Conservation (phyloP, 1,140 invertebrate genomes). For the Drosophila azteca region DNA sequence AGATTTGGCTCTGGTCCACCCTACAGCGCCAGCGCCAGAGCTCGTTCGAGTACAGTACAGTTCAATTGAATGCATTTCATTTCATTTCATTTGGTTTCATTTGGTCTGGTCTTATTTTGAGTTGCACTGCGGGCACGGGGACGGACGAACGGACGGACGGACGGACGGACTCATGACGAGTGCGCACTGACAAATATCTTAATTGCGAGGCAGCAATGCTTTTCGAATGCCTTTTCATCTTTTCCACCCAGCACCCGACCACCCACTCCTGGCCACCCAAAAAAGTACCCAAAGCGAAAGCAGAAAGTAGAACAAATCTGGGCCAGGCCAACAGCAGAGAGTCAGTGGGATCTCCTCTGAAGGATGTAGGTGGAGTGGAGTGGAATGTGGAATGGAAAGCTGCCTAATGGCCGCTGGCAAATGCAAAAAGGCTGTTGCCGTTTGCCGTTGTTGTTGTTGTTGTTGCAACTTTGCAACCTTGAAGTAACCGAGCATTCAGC, state of each 20-base stretch:
- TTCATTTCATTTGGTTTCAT: conserved; percentile 50
- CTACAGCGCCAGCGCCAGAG: neutral
- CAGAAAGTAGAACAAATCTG: too few species aligned
- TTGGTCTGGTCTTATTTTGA: conserved; percentile 19
- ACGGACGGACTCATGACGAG: conserved; percentile 44
- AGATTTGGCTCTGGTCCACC: conserved; percentile 1
- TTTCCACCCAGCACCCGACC: too few species aligned
- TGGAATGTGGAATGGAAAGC: conserved; percentile 30
- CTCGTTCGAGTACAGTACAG: conserved; percentile 4
- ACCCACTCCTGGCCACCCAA: too few species aligned
- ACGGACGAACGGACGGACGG: too few species aligned
- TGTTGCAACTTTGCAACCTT: conserved; percentile 62
- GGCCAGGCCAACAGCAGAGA: conserved; percentile 11
- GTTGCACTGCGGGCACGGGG: conserved; percentile 9
- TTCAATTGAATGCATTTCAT: conserved; percentile 79
- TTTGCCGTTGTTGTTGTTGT: conserved; percentile 19
- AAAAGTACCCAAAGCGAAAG: too few species aligned
- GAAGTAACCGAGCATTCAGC: conserved; percentile 29
- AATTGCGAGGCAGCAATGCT: conserved; percentile 64
- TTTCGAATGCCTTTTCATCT: conserved; percentile 63
- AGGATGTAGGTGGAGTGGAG: neutral
- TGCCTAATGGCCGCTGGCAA: conserved; percentile 72
- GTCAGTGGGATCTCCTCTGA: conserved; percentile 29
- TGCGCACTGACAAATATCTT: conserved; percentile 77
- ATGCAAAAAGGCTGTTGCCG: conserved; percentile 55